Evolutionary conservation across 2,113 vertebrate genomes (phyloP).

Genomic region (Protomyctophum bolini): DNA sequence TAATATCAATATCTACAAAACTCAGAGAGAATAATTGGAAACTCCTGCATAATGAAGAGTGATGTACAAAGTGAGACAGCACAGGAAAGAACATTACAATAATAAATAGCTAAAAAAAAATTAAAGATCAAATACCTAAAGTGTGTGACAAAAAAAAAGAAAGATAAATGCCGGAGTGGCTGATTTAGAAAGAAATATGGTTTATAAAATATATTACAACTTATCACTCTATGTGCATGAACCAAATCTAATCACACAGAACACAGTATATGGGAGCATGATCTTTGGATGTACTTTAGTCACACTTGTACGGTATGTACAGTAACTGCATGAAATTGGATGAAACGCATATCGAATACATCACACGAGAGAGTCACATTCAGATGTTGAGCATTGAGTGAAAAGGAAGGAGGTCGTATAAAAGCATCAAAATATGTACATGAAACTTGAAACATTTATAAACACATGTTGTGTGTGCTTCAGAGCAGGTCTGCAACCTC

Average conservation of each 20-base stretch:
- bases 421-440: slow-evolving; percentile 8
- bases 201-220: slow-evolving; percentile 74
- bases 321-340: too few species aligned
- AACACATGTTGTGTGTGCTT: slow-evolving; percentile 41
- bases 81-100: slow-evolving; percentile 31
- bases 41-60: not conserved
- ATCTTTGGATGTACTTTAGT: too few species aligned
- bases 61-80: slow-evolving; percentile 31
- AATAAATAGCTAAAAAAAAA: slow-evolving; percentile 67
- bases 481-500: slow-evolving; percentile 46
- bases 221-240: slow-evolving; percentile 40
- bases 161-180: not conserved
- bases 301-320: too few species aligned
- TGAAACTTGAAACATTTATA: slow-evolving; percentile 3
- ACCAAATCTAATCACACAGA: slow-evolving; percentile 34
- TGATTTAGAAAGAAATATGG: slow-evolving; percentile 15
- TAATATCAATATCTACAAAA: slow-evolving; percentile 26
- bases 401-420: too few species aligned
- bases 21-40: not conserved
- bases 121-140: slow-evolving; percentile 21
- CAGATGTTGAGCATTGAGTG: too few species aligned
- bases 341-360: too few species aligned
- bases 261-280: slow-evolving; percentile 9
- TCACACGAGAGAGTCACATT: too few species aligned
- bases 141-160: slow-evolving; percentile 1